Conservation (phyloP, 2,797 vertebrate species). For the Calcarius lapponicus region DNA sequence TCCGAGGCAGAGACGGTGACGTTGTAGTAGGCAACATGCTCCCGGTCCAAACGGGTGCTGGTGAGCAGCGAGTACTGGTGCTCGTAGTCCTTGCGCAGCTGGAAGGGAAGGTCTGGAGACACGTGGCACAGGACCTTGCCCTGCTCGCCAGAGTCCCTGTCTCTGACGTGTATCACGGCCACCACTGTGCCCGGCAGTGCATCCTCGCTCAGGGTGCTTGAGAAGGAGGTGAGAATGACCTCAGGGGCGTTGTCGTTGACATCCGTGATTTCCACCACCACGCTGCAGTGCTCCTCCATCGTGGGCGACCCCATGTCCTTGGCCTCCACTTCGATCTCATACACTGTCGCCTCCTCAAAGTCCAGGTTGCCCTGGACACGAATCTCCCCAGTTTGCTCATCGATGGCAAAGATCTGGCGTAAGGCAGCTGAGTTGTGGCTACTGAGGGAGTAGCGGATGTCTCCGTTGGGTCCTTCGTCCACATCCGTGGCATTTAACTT, state of each 20-base stretch:
- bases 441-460: slow-evolving; percentile 75
- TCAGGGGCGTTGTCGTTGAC: slow-evolving; percentile 76
- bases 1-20: slow-evolving; percentile 63
- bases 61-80: slow-evolving; percentile 78
- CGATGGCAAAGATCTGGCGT: slow-evolving; percentile 60
- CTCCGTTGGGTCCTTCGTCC: slow-evolving; percentile 69
- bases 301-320: slow-evolving; percentile 70
- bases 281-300: slow-evolving; percentile 71
- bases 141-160: slow-evolving; percentile 79
- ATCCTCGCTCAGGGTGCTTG: slow-evolving; percentile 72
- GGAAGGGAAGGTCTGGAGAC: slow-evolving; percentile 72
- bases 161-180: slow-evolving; percentile 77
- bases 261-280: slow-evolving; percentile 71
- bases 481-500: slow-evolving; percentile 78
- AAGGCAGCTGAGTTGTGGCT: slow-evolving; percentile 69
- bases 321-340: slow-evolving; percentile 68
- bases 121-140: slow-evolving; percentile 74
- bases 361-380: slow-evolving; percentile 63
- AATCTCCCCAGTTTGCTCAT: slow-evolving; percentile 69
- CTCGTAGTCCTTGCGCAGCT: slow-evolving; percentile 71
- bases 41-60: slow-evolving; percentile 70
- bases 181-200: slow-evolving; percentile 69
- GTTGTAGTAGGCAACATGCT: slow-evolving; percentile 57
- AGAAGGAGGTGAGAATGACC: slow-evolving; percentile 79
- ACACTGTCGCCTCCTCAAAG: slow-evolving; percentile 62